These are phyloP conservation scores for Nannospalax galili DNA, from an alignment of 2,113 vertebrate genomes.

Conservation along the genomic window DNA sequence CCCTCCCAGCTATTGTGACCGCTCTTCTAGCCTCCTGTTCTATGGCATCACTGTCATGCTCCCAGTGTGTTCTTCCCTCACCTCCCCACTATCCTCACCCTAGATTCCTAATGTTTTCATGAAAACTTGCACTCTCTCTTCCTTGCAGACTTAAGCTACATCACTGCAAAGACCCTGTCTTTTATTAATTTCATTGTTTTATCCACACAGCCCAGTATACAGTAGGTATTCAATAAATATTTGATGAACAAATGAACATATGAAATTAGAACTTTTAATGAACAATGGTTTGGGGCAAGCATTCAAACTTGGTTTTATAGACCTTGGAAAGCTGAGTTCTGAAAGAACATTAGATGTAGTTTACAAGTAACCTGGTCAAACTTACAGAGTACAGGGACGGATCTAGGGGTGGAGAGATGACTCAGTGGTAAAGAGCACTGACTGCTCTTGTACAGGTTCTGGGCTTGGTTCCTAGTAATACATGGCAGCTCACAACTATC, in stretches of 20 bases:
- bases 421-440: background rate
- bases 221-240: constrained; percentile 59
- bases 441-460: background rate
- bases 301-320: constrained; percentile 40
- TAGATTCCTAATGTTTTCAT: background rate
- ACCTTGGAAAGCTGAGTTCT: constrained; percentile 28
- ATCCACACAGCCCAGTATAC: background rate
- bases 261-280: constrained; percentile 54
- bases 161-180: background rate
- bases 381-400: background rate
- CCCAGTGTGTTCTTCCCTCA: background rate
- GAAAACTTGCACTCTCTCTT: background rate
- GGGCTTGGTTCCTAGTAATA: background rate
- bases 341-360: background rate
- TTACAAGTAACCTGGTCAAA: constrained; percentile 24
- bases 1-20: background rate
- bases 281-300: constrained; percentile 44
- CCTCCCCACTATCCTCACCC: background rate
- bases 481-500: no score
- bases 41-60: background rate
- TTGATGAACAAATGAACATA: constrained; percentile 33
- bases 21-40: background rate
- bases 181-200: constrained; percentile 9
- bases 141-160: background rate
- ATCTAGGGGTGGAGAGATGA: background rate